Evolutionary conservation across 2,888 invertebrate species (phyloP), one percentile per base, ranked within the genome.

Genomic region (Anorthoa munda): DNA sequence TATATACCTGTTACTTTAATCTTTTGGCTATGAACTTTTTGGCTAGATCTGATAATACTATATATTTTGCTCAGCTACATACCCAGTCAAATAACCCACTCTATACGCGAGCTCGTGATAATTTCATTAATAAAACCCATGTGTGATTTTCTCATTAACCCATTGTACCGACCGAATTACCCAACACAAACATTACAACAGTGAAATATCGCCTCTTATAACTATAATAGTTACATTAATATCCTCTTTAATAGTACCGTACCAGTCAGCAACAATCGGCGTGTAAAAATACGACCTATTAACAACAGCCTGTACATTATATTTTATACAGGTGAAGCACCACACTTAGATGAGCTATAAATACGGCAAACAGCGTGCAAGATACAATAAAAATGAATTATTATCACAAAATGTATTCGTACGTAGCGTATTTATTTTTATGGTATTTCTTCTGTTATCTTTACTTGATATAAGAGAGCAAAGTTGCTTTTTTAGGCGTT

Each of bases 321-420:
- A 94, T 92, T 93, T 94, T 93, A 94, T 93, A 93, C 92, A 93
- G 92, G 92, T 92, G 91, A 91, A 90, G 89, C 90, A 91, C 90
- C 90, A 92, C 93, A 93, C 93, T 90, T 90, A 95, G 95, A 95
- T 94, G 94, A 92, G 94, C 93, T 90, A 95, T 95, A 95, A 95
- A 95, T 95, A 95, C 90, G 90, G 93, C 91, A 93, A 94, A 95
- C 94, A 95, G 95, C 94, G 95, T 92, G 94, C 94, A 93, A 94
- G 94, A 95, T 94, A 95, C 93, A 95, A 95, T 95, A 95, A 95
- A 96, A 95, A 94, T 95, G 95, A 96, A 93, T 95, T 96, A 96
- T 95, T 95, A 94, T 91, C 91, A 91, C 91, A 92, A 93, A 94
- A 93, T 94, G 94, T 93, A 94, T 94, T 94, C 92, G 90, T 91